These are phyloP conservation scores for Myotis lucifugus DNA, from an alignment of 2,113 vertebrate genomes.

Conservation along the genomic window DNA sequence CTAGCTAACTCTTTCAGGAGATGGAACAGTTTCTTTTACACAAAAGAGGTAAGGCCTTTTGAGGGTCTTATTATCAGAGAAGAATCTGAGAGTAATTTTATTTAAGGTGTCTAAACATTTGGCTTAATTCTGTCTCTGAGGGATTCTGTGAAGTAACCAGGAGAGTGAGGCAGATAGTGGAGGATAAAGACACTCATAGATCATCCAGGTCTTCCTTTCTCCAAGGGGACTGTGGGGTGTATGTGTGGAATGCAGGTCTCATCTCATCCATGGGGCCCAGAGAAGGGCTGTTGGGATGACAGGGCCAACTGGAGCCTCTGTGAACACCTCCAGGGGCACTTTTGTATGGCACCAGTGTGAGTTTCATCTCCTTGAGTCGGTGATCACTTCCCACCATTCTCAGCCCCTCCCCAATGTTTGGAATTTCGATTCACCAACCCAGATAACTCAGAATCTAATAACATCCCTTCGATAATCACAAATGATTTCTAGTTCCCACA, in stretches of 20 bases:
- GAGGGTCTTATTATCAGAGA: slow-evolving; percentile 41
- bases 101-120: slow-evolving; percentile 64
- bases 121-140: slow-evolving; percentile 60
- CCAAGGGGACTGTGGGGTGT: background rate
- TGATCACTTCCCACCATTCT: background rate
- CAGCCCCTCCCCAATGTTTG: background rate
- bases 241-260: background rate
- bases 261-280: background rate
- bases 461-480: background rate
- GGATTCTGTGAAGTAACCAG: slow-evolving; percentile 49
- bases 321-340: background rate
- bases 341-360: background rate
- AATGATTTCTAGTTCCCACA: background rate
- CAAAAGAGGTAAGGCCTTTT: slow-evolving; percentile 18
- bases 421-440: slow-evolving; percentile 33
- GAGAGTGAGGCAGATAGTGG: slow-evolving; percentile 39
- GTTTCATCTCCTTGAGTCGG: background rate
- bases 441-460: background rate
- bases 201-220: slow-evolving; percentile 45
- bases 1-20: slow-evolving; percentile 40
- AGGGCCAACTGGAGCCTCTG: background rate
- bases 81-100: slow-evolving; percentile 67
- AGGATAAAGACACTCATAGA: slow-evolving; percentile 43
- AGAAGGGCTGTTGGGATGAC: background rate
- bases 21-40: slow-evolving; percentile 36